Evolutionary conservation across 2,888 invertebrate species (phyloP).

Genomic region (Frankliniella fusca): DNA sequence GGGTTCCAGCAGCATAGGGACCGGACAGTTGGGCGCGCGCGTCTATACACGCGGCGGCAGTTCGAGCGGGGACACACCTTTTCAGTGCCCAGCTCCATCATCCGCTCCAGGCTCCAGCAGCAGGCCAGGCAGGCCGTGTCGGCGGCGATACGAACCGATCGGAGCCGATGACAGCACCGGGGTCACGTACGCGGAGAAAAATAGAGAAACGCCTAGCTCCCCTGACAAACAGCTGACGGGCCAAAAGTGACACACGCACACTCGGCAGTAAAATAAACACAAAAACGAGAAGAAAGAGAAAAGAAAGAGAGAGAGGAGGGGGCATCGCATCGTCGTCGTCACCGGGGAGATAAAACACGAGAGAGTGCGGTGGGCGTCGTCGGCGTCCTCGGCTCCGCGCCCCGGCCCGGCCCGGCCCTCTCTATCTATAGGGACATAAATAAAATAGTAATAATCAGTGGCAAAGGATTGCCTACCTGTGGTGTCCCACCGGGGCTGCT

Average conservation of each 20-base stretch:
- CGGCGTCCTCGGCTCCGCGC: background rate
- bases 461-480: conserved; percentile 5
- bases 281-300: background rate
- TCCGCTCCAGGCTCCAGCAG: too few species aligned
- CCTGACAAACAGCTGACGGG: background rate
- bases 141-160: background rate
- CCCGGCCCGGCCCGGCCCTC: background rate
- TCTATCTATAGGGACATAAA: conserved; percentile 23
- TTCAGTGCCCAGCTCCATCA: too few species aligned
- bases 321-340: background rate
- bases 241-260: background rate
- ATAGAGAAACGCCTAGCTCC: too few species aligned
- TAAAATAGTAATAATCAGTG: conserved; percentile 25
- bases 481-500: background rate
- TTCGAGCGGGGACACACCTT: too few species aligned
- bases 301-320: background rate
- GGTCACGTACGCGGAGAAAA: background rate
- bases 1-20: too few species aligned
- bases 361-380: background rate
- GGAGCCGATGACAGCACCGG: background rate
- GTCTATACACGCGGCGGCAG: too few species aligned
- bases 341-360: background rate
- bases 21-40: too few species aligned
- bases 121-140: too few species aligned
- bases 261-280: background rate